Conservation (phyloP, 64 coral and sea anemone genomes). For the Stichodactyla helianthus region DNA sequence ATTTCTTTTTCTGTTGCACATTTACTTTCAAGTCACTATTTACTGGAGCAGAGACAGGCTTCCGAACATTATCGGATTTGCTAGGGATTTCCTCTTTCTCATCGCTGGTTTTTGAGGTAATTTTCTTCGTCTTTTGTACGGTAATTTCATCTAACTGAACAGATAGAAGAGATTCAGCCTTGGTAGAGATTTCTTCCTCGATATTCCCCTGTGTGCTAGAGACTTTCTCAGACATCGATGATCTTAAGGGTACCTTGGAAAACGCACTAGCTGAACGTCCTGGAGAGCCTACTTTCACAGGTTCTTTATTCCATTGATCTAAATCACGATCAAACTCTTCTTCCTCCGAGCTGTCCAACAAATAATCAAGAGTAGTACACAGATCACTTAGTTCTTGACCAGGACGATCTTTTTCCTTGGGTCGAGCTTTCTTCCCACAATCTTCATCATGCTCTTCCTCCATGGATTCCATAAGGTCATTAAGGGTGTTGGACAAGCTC, state of each 20-base stretch:
- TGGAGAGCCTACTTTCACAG: not conserved
- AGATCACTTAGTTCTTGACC: not conserved
- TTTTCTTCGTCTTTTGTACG: not conserved
- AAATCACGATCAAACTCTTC: constrained; percentile 11
- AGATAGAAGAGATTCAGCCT: not conserved
- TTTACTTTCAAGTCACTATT: not conserved
- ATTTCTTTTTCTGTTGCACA: not conserved
- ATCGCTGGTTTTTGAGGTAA: not conserved
- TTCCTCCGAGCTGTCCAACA: constrained; percentile 17
- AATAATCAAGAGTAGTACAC: constrained; percentile 22
- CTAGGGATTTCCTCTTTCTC: not conserved
- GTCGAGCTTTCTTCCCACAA: not conserved
- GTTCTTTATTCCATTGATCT: not conserved
- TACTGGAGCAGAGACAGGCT: not conserved
- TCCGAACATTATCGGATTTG: not conserved
- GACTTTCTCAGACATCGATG: not conserved
- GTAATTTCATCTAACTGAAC: not conserved
- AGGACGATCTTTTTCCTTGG: not conserved
- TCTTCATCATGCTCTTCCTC: not conserved
- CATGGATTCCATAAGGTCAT: constrained; percentile 16
- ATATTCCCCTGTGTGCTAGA: not conserved
- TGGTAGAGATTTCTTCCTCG: not conserved
- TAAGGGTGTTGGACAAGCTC: constrained; percentile 8
- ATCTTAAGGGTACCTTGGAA: not conserved
- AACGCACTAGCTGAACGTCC: not conserved